phyloP scores from a whole-genome alignment of 2,888 invertebrate species.

The Phalera bucephala region DNA sequence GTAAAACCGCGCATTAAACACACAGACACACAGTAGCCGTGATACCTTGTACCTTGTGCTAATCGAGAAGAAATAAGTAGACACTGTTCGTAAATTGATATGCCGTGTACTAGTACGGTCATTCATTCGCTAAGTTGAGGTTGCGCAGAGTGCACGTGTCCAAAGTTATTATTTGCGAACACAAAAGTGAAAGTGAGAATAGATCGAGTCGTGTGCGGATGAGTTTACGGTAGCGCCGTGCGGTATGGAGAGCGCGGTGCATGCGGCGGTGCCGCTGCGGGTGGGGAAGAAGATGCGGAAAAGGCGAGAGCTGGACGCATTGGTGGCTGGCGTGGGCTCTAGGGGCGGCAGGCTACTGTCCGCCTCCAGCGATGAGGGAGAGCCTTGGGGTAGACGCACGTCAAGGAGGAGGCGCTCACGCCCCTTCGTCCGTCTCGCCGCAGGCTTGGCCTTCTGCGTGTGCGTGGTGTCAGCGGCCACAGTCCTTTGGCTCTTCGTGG shows the following conservation, averaged over 20 bases:
- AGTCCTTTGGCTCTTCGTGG: constrained; percentile 86
- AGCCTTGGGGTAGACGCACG: constrained; percentile 75
- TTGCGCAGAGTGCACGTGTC: constrained; percentile 49
- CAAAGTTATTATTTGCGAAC: constrained; percentile 17
- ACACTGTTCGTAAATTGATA: constrained; percentile 36
- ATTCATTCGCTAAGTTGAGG: constrained; percentile 58
- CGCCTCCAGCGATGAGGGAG: constrained; percentile 83
- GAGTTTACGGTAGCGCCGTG: constrained; percentile 65
- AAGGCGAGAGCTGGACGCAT: constrained; percentile 88
- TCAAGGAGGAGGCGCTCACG: constrained; percentile 67
- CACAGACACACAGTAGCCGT: constrained; percentile 25
- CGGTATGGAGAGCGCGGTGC: constrained; percentile 80
- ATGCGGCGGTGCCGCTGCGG: constrained; percentile 85
- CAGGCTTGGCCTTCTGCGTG: constrained; percentile 83
- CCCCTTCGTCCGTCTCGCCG: constrained; percentile 83
- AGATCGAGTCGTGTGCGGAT: constrained; percentile 49
- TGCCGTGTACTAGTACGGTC: constrained; percentile 38
- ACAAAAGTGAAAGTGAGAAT: constrained; percentile 42
- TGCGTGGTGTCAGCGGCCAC: constrained; percentile 86
- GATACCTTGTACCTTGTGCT: constrained; percentile 30
- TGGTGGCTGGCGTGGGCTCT: constrained; percentile 82
- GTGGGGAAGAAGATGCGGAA: constrained; percentile 90
- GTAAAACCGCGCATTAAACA: constrained; percentile 8
- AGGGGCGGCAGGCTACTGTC: constrained; percentile 83
- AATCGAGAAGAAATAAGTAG: constrained; percentile 24